Evolutionary conservation across 1,140 invertebrate genomes (phyloP), one percentile per base, ranked within the genome.

Genomic region (Dinothrombium tinctorium): DNA sequence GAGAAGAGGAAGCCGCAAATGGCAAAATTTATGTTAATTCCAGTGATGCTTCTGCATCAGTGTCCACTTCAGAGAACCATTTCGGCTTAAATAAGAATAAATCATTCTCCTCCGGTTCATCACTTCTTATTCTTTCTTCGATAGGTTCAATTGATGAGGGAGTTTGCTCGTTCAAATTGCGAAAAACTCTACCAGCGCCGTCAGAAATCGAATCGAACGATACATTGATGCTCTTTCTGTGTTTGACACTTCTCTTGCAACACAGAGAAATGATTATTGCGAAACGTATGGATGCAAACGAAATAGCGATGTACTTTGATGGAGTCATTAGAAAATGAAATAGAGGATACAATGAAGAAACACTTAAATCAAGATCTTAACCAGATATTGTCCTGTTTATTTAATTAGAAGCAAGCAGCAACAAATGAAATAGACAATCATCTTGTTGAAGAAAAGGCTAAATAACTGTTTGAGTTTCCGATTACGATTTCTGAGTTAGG

Each of bases 271-370:
- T 73, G 42, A 81, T 95, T 28, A 82, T 95, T 60, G 63, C 72
- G 40, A 76, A 75, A 55, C 66, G 69, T 23, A 81, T 92, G 75
- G 87, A 94, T 55, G 89, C 89, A 56, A 90, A 95, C 54, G 87
- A 95, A 56, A 71, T 94, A 56, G 87, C 86, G 2, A 92, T 94
- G 81, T 79, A 89, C 60, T 94, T 94, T 59, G 84, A 96, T 60
- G 86, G 83, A 59, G 84, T 92, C 77, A 80, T 92, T 20, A 68
- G 87, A 20, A 84, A 84, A 54, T 86, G 95, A 54, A 77, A 94
- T 59, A n/a, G n/a, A n/a, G n/a, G n/a, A n/a, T n/a, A n/a, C n/a
- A n/a, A n/a, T n/a, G n/a, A n/a, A n/a, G n/a, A n/a, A n/a, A n/a
- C n/a, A n/a, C n/a, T n/a, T n/a, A n/a, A n/a, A n/a, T n/a, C n/a